Base-by-base conservation (phyloP, 2,113 vertebrate genomes). In the Oreochromis tanganicae region DNA sequence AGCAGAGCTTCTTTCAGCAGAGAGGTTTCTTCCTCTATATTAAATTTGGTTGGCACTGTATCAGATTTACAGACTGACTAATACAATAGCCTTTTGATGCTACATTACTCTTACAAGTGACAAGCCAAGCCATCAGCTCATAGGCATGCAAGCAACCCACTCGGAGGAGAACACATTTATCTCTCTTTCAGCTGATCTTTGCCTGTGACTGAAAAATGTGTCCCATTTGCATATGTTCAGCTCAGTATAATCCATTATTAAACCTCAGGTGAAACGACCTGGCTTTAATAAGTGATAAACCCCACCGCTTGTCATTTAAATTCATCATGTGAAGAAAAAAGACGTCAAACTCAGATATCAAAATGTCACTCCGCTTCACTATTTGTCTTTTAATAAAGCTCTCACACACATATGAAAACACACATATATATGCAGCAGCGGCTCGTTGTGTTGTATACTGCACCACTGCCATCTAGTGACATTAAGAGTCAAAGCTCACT, bases 21-120 rank as follows among this genome's bases (percentile, higher is more conserved):
- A 5, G 27, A 29, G 43, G 21, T 14, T 71, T 71, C 34, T 73
- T 13, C 0, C 3, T 43, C 66, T 27, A 3, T 16, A 43, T 71
- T 43, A 73, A 27, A 73, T 27, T 9, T 27, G 13, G 38, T 16
- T 27, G 66, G 21, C 66, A 24, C 21, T 73, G 66, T 46, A 73
- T 73, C 66, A 24, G 66, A 46, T 17, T 46, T 46, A 46, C 38
- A 73, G 66, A 73, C 38, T 73, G 66, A 73, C 71, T 50, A 48
- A 75, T 75, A 50, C 71, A 75, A 50, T 50, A 32, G 71, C 71
- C 71, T 75, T 50, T 32, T 48, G 71, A 75, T 75, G 71, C 71
- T 75, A 50, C 71, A 75, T 75, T 75, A 75, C 43, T 75, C 71
- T 75, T 75, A 75, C 71, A 50, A 75, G 71, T 75, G 71, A 50